These are phyloP conservation scores for Aromia moschata DNA, from an alignment of 2,888 invertebrate species.

Conservation along the genomic window DNA sequence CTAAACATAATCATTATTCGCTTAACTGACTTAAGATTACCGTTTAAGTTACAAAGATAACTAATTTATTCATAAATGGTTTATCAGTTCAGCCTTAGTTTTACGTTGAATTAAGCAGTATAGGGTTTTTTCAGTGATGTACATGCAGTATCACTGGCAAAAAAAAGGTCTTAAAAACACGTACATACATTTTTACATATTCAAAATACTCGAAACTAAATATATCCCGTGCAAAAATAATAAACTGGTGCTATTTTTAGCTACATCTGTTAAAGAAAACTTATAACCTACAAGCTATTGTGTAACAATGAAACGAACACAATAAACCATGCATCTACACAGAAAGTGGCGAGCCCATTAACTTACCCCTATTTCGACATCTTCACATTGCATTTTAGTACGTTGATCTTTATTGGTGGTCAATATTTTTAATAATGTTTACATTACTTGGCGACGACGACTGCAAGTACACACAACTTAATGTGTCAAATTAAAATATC, in stretches of 20 bases:
- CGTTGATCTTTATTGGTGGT: background rate
- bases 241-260: constrained; percentile 13
- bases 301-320: constrained; percentile 3
- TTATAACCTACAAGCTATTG: constrained; percentile 15
- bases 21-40: no score
- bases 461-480: background rate
- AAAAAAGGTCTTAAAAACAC: no score
- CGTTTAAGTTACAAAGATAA: no score
- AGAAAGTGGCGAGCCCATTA: background rate
- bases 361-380: constrained; percentile 11
- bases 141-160: no score
- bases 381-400: constrained; percentile 15
- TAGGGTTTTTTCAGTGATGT: no score
- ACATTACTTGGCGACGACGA: background rate
- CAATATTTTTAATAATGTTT: constrained; percentile 14
- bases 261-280: constrained; percentile 9
- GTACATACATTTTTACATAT: constrained; percentile 12
- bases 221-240: constrained; percentile 15
- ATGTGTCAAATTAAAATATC: constrained; percentile 23
- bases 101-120: no score
- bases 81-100: background rate
- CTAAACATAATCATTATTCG: no score
- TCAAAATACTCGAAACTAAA: constrained; percentile 15
- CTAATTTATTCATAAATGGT: background rate
- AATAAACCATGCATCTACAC: background rate